These are phyloP conservation scores for Strongylocentrotus purpuratus DNA, from an alignment of 35 echinoderm and acorn worm species.

Conservation along the genomic window DNA sequence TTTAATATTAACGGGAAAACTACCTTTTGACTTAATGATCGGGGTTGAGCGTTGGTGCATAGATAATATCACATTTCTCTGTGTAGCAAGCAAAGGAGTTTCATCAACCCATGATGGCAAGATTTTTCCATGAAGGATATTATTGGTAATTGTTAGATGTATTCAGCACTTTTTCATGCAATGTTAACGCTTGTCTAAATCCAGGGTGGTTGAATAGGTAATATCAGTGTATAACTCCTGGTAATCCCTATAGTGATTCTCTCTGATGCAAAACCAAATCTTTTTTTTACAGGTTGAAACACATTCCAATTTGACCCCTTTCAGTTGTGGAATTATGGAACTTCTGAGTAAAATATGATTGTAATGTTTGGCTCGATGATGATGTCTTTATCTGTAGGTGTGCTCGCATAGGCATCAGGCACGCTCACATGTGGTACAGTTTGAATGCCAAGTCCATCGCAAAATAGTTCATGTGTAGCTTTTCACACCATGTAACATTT, in stretches of 20 bases:
- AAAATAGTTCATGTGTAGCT: background rate
- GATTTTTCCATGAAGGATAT: background rate
- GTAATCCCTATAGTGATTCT: background rate
- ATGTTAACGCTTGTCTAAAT: background rate
- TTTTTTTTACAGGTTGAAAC: background rate
- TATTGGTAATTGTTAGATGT: background rate
- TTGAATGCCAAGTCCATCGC: background rate
- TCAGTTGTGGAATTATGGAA: background rate
- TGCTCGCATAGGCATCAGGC: background rate
- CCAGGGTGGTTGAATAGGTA: background rate
- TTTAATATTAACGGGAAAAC: background rate
- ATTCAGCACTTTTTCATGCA: background rate
- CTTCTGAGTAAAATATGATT: background rate
- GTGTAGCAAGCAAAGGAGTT: background rate
- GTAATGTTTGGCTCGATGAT: background rate
- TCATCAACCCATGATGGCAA: background rate
- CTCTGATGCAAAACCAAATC: background rate
- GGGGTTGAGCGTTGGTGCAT: background rate
- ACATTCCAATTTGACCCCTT: slow-evolving; percentile 16
- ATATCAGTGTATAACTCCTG: background rate
- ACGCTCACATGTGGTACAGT: background rate
- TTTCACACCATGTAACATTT: background rate
- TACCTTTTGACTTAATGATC: background rate
- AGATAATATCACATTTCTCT: background rate
- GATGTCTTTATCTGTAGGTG: background rate